Conservation (phyloP, 2,113 vertebrate species). For the Brienomyrus longianalis region DNA sequence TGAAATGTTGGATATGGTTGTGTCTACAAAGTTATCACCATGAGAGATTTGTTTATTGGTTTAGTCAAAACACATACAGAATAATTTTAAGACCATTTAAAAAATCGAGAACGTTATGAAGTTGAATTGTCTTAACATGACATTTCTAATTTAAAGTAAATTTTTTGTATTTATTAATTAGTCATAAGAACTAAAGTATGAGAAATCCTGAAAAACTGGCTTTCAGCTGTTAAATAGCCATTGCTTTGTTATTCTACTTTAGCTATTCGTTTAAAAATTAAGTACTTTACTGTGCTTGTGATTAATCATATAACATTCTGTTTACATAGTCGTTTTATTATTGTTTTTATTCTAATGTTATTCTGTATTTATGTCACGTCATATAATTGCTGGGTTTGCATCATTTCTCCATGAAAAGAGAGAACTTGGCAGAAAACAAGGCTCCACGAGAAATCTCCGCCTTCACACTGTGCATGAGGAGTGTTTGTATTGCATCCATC, state of each 20-base stretch:
- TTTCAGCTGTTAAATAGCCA: background rate
- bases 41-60: background rate
- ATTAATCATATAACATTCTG: background rate
- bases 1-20: background rate
- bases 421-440: background rate
- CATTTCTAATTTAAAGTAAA: background rate
- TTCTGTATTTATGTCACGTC: background rate
- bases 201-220: background rate
- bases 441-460: background rate
- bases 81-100: background rate
- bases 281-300: background rate
- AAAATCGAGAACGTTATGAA: background rate
- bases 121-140: background rate
- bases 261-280: background rate
- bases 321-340: background rate
- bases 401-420: background rate
- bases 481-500: background rate
- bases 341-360: background rate
- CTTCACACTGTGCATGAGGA: background rate
- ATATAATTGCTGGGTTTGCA: background rate
- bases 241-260: background rate
- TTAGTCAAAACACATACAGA: background rate
- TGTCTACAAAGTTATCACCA: background rate
- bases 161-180: background rate
- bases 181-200: background rate